These are phyloP conservation scores for Sylvia atricapilla DNA, from an alignment of 2,113 vertebrate species.

Conservation along the genomic window DNA sequence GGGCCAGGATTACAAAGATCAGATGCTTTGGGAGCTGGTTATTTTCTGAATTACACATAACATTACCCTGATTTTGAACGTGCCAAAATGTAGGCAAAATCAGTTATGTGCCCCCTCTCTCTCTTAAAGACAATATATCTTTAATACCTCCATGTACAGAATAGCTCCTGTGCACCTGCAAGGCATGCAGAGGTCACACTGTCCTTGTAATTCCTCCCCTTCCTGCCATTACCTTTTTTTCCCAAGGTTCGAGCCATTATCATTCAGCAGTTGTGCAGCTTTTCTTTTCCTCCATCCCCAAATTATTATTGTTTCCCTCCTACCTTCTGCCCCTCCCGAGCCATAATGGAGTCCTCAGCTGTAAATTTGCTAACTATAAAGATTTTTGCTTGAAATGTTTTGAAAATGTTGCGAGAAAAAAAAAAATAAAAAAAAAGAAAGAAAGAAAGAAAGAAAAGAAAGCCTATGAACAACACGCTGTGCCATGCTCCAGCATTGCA, in stretches of 20 bases:
- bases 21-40: background rate
- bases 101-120: background rate
- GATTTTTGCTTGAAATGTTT: slow-evolving; percentile 56
- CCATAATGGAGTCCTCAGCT: slow-evolving; percentile 41
- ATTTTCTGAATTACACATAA: background rate
- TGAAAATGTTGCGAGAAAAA: background rate
- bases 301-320: slow-evolving; percentile 33
- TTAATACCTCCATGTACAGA: background rate
- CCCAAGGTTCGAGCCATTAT: slow-evolving; percentile 7
- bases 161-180: slow-evolving; percentile 25
- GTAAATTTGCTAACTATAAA: slow-evolving; percentile 63
- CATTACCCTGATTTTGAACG: background rate
- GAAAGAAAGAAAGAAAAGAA: background rate
- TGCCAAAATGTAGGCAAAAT: background rate
- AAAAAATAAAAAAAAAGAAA: background rate
- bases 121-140: background rate
- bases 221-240: slow-evolving; percentile 42
- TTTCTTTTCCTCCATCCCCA: background rate
- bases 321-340: background rate
- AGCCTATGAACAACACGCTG: background rate
- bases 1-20: background rate
- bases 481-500: background rate
- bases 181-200: slow-evolving; percentile 1
- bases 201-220: slow-evolving; percentile 34
- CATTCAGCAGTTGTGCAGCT: slow-evolving; percentile 32